A percentile compares a stretch with the other conserved stretches of the same genome.
These are phyloP conservation scores for Verasper variegatus DNA, from an alignment of 2,113 vertebrate genomes.

Conservation along the genomic window DNA sequence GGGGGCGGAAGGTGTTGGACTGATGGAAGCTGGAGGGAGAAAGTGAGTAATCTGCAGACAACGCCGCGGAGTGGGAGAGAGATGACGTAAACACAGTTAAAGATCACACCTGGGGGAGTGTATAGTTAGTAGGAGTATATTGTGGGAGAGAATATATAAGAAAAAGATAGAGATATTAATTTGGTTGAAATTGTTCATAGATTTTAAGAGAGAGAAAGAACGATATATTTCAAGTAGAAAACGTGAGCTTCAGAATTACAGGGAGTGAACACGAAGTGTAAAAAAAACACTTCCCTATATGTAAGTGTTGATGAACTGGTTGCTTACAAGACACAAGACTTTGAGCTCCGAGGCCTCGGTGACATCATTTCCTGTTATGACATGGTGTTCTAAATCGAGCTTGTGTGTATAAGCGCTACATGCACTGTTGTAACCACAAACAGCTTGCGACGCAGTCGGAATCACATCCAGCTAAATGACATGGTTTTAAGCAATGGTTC, in stretches of 20 bases:
- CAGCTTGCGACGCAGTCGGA: slow-evolving; percentile 48
- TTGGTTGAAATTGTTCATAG: neutral
- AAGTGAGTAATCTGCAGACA: too few species aligned
- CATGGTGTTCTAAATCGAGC: slow-evolving; percentile 61
- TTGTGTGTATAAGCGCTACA: slow-evolving; percentile 30
- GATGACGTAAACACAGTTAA: neutral
- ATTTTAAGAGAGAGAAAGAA: neutral
- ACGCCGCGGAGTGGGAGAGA: neutral
- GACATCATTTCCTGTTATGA: slow-evolving; percentile 78
- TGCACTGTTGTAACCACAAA: slow-evolving; percentile 49
- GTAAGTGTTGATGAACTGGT: slow-evolving; percentile 19
- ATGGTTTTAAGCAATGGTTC: neutral
- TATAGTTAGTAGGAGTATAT: neutral
- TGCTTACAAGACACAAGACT: neutral
- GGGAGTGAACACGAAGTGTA: too few species aligned
- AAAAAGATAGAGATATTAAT: too few species aligned
- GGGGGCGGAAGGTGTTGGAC: neutral
- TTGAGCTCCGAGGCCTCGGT: slow-evolving; percentile 15
- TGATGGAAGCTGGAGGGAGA: neutral
- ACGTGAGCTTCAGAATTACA: too few species aligned
- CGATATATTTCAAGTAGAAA: neutral
- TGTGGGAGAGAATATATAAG: too few species aligned
- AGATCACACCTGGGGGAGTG: too few species aligned
- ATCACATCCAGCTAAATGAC: slow-evolving; percentile 23
- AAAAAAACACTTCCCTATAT: neutral